Evolutionary conservation across 2,888 invertebrate genomes (phyloP).

Genomic region (Caenorhabditis sp.): DNA sequence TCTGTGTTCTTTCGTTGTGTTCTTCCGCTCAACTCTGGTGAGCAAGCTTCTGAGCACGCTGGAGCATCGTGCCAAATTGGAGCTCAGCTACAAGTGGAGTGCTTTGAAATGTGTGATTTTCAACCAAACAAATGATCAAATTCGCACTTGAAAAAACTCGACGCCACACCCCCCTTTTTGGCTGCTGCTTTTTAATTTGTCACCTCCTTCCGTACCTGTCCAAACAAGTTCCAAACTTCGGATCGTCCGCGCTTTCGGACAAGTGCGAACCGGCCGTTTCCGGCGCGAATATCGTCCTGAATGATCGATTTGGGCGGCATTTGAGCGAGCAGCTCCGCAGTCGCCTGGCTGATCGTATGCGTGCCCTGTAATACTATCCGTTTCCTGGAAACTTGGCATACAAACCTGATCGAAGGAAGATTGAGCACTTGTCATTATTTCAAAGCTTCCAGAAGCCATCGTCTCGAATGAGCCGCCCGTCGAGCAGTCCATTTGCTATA

Average conservation of each 20-base stretch:
- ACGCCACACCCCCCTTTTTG: not conserved
- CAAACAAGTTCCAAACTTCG: slow-evolving; percentile 78
- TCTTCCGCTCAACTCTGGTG: too few species aligned
- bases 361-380: too few species aligned
- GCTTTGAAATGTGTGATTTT: too few species aligned
- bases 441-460: slow-evolving; percentile 42
- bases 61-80: too few species aligned
- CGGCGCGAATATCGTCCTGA: slow-evolving; percentile 64
- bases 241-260: slow-evolving; percentile 74
- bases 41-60: too few species aligned
- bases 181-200: not conserved
- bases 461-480: slow-evolving; percentile 42
- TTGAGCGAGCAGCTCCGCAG: slow-evolving; percentile 44
- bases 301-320: slow-evolving; percentile 67
- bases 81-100: too few species aligned
- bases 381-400: too few species aligned
- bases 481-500: slow-evolving; percentile 56
- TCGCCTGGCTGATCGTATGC: slow-evolving; percentile 12
- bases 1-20: too few species aligned
- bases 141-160: too few species aligned
- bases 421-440: slow-evolving; percentile 32
- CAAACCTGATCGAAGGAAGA: slow-evolving; percentile 43
- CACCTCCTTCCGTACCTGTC: slow-evolving; percentile 63
- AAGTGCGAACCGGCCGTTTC: slow-evolving; percentile 68
- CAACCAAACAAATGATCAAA: too few species aligned